phyloP scores from a whole-genome alignment of 1,140 invertebrate species.

The Capitella teleta region DNA sequence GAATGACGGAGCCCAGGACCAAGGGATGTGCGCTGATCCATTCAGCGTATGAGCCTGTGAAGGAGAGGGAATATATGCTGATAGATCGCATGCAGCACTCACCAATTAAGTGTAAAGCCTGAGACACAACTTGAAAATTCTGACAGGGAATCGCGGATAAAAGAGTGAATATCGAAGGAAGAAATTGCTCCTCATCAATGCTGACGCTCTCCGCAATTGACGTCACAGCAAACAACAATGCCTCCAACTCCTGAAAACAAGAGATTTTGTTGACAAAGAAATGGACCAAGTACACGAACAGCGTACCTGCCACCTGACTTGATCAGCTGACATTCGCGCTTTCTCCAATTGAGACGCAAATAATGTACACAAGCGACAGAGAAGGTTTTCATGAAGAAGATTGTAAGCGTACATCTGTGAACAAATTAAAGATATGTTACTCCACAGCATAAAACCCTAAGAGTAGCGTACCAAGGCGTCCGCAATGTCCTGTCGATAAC shows the following conservation, averaged over 20 bases:
- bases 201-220: constrained; percentile 66
- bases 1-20: constrained; percentile 46
- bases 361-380: constrained; percentile 53
- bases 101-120: constrained; percentile 62
- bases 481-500: constrained; percentile 80
- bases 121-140: constrained; percentile 53
- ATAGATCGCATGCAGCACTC: constrained; percentile 14
- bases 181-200: constrained; percentile 49
- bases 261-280: neutral
- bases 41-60: constrained; percentile 60
- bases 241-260: constrained; percentile 54
- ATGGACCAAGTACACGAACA: neutral
- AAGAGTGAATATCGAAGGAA: constrained; percentile 54
- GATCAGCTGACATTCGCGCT: constrained; percentile 29
- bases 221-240: constrained; percentile 67
- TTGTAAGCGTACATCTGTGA: constrained; percentile 68
- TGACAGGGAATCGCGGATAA: constrained; percentile 54
- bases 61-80: neutral
- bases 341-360: constrained; percentile 34
- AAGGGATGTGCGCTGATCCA: constrained; percentile 63
- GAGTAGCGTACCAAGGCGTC: constrained; percentile 64
- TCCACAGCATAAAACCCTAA: neutral
- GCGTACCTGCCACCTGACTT: constrained; percentile 46
- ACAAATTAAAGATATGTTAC: constrained; percentile 14
- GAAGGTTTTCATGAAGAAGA: constrained; percentile 57